Conservation (phyloP, 1,140 invertebrate genomes). For the Drosophila bocki region DNA sequence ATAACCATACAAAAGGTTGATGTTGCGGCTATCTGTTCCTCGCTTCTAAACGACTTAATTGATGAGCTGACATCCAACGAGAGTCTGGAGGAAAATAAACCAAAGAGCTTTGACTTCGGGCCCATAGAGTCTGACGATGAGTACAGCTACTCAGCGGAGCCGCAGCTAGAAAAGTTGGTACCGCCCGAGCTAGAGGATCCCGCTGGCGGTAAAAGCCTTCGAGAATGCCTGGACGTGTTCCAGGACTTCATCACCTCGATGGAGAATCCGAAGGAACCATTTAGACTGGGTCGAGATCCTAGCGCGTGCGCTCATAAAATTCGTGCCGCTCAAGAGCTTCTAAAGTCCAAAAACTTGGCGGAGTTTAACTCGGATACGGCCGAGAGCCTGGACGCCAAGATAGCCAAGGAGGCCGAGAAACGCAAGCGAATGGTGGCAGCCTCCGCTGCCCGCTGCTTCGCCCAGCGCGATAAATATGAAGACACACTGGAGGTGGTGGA, state of each 20-base stretch:
- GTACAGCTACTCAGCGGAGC: slow-evolving; percentile 56
- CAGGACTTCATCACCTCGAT: slow-evolving; percentile 41
- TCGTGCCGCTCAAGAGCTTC: slow-evolving; percentile 47
- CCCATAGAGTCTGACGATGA: slow-evolving; percentile 73
- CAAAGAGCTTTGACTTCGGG: slow-evolving; percentile 60
- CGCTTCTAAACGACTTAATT: slow-evolving; percentile 54
- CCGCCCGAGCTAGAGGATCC: slow-evolving; percentile 54
- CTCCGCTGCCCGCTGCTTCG: slow-evolving; percentile 59
- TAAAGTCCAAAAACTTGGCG: slow-evolving; percentile 33
- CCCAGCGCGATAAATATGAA: slow-evolving; percentile 64
- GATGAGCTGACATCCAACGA: slow-evolving; percentile 38
- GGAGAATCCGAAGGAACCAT: slow-evolving; percentile 3
- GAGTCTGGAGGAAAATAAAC: background rate
- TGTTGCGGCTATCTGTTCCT: slow-evolving; percentile 10
- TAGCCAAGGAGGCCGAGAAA: slow-evolving; percentile 42
- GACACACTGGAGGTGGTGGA: slow-evolving; percentile 73
- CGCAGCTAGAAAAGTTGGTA: slow-evolving; percentile 44
- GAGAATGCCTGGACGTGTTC: slow-evolving; percentile 63
- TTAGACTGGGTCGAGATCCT: background rate
- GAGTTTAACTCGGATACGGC: slow-evolving; percentile 42
- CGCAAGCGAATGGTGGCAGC: slow-evolving; percentile 34
- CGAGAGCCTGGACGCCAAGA: slow-evolving; percentile 42
- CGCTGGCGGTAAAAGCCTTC: slow-evolving; percentile 55
- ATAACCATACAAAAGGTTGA: slow-evolving; percentile 1
- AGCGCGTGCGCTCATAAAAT: slow-evolving; percentile 41